Evolutionary conservation across 2,113 vertebrate species (phyloP), one percentile per base, ranked within the genome.

Genomic region (Laterallus jamaicensis): DNA sequence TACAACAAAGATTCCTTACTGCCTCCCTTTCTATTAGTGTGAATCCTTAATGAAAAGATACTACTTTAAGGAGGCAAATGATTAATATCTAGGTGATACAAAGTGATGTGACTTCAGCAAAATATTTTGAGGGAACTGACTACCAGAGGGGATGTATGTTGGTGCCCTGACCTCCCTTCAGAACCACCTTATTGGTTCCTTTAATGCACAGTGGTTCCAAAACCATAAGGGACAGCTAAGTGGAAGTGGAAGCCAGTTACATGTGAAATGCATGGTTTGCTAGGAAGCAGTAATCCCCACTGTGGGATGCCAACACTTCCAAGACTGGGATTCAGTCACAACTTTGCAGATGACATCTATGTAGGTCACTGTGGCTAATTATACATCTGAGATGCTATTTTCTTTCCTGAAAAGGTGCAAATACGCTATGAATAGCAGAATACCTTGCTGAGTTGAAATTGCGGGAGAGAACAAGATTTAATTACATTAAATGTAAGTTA

Each of bases 21-120:
- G 18, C 54, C 39, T 62, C 42, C 10, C n/a, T 91, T 95, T 94
- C 52, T 79, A 28, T 24, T 91, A 25, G 25, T 26, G 70, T 78
- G 67, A 91, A 86, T 92, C n/a, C 82, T 67, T 95, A 96, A 95
- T 80, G 82, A 88, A 94, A 96, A 85, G 3, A 2, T 70, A 62
- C 21, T n/a, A 40, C 26, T 58, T 90, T 78, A 63, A 37, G 14
- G 52, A 81, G 56, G n/a, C 58, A 71, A 73, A 81, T 40, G 29
- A 47, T 75, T 71, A 59, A 88, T 50, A 25, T 75, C n/a, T 12
- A 73, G 37, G n/a, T 54, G n/a, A 29, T 40, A 64, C 21, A 75
- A 91, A 84, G 15, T 2, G 3, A 81, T 40, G 32, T n/a, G 22
- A 73, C 3, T 60, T 86, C 26, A 63, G 47, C 2, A 18, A 90